Percentiles rank a stretch among this genome's conserved stretches.
phyloP scores from a whole-genome alignment of 2,888 invertebrate genomes.

The Steromphala cineraria region DNA sequence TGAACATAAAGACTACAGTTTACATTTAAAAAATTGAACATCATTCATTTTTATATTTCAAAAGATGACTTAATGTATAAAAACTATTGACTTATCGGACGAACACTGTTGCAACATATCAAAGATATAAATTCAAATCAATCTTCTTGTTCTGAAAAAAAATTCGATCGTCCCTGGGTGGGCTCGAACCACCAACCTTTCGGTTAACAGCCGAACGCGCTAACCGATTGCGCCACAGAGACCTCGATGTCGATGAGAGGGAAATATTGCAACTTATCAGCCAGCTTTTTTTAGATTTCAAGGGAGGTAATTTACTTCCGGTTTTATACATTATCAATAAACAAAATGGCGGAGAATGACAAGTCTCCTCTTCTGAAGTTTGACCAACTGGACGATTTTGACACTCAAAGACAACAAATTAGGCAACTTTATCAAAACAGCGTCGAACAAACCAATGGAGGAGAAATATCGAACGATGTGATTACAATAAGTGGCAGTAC shows the following conservation, averaged over 20 bases:
- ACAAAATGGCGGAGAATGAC: conserved; percentile 63
- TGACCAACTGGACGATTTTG: conserved; percentile 45
- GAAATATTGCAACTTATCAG: background rate
- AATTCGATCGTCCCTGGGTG: conserved; percentile 32
- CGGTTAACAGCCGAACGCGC: conserved; percentile 45
- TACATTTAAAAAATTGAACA: too few species aligned
- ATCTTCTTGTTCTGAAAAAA: background rate
- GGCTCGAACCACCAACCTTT: conserved; percentile 43
- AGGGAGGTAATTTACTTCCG: background rate
- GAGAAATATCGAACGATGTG: conserved; percentile 45
- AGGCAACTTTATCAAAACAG: conserved; percentile 31
- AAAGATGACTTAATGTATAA: too few species aligned
- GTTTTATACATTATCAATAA: conserved; percentile 6
- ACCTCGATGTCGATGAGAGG: background rate
- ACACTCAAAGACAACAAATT: conserved; percentile 17
- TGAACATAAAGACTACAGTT: too few species aligned
- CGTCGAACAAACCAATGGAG: conserved; percentile 37
- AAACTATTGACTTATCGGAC: too few species aligned
- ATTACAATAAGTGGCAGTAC: conserved; percentile 58
- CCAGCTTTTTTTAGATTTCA: background rate
- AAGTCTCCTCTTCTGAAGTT: conserved; percentile 55
- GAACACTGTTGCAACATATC: too few species aligned
- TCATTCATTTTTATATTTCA: too few species aligned
- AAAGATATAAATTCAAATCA: too few species aligned
- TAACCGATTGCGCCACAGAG: conserved; percentile 44